Percentiles rank a stretch among this genome's conserved stretches.
Evolutionary conservation across 2,797 vertebrate genomes (phyloP).

Genomic region (Cirrhinus molitorella): DNA sequence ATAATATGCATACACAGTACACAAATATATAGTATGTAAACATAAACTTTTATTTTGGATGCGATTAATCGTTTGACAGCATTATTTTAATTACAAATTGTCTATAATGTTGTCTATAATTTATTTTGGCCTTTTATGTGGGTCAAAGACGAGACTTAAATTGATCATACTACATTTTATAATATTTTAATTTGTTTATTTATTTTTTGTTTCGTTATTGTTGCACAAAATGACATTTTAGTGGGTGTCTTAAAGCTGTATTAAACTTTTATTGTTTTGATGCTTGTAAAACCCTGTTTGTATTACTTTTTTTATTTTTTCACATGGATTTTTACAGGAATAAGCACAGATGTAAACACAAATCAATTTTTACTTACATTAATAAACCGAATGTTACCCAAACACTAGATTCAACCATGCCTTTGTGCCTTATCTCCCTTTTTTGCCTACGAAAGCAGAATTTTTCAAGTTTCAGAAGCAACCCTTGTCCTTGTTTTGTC

Average conservation of each 20-base stretch:
- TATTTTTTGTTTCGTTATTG: not conserved
- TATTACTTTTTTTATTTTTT: not conserved
- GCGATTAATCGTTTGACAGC: too few species aligned
- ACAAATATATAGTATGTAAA: too few species aligned
- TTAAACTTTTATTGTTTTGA: not conserved
- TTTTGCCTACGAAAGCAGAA: not conserved
- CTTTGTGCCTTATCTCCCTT: not conserved
- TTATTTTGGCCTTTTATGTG: not conserved
- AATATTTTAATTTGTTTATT: not conserved
- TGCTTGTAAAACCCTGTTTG: not conserved
- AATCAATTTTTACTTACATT: not conserved
- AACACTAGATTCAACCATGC: not conserved
- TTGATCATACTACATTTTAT: not conserved
- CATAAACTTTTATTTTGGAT: too few species aligned
- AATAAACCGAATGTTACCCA: not conserved
- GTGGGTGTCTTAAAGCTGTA: not conserved
- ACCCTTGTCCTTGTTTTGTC: conserved; percentile 33
- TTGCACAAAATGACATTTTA: not conserved
- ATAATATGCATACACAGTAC: too few species aligned
- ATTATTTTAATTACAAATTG: too few species aligned
- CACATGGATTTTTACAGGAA: too few species aligned
- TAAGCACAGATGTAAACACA: not conserved
- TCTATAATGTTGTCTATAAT: not conserved
- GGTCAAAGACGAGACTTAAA: not conserved
- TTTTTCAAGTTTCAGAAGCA: not conserved